Evolutionary conservation across 2,797 vertebrate genomes (phyloP), one percentile per base, ranked within the genome.

Genomic region (Pelochelys cantorii): DNA sequence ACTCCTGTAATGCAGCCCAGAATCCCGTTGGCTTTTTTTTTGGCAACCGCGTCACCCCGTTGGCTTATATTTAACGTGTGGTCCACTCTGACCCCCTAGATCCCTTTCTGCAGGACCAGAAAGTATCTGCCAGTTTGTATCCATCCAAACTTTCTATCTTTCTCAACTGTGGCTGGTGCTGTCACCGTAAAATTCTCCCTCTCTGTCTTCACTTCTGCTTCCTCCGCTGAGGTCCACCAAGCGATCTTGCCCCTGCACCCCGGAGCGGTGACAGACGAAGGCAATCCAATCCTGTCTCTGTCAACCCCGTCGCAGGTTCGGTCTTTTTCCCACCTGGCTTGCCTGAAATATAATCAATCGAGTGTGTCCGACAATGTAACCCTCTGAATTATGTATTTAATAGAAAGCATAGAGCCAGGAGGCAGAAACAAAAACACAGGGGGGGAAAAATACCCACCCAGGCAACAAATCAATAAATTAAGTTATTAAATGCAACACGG

Each of bases 331-430:
- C 84, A 81, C 77, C 5, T 81, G 83, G 7, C 3, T 11, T 60
- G 68, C 77, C 62, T 6, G 22, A n/a, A 52, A 23, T 11, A 23
- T 29, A 22, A n/a, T 31, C 53, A 79, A 56, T 48, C 79, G 52
- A 2, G 10, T 53, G 53, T 53, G 53, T 79, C 54, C 14, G 22
- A 31, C 57, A 85, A 79, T 79, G 79, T 60, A 74, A 85, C 52
- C 2, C 5, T 87, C 89, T 96, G 95, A 97, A 54, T 96, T 95
- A 96, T 88, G 92, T 86, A 79, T 95, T 94, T 97, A 96, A 96
- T 93, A 95, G 95, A 48, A 27, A 85, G 81, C 52, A 5, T 55
- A 37, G 71, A 2, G 37, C 23, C 54, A 15, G 53, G 71, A 60
- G 85, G 54, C 68, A 55, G 31, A 92, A 85, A 34, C n/a, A 37